Base-by-base conservation (phyloP, 1,140 invertebrate species). In the Hesperophylax magnus region DNA sequence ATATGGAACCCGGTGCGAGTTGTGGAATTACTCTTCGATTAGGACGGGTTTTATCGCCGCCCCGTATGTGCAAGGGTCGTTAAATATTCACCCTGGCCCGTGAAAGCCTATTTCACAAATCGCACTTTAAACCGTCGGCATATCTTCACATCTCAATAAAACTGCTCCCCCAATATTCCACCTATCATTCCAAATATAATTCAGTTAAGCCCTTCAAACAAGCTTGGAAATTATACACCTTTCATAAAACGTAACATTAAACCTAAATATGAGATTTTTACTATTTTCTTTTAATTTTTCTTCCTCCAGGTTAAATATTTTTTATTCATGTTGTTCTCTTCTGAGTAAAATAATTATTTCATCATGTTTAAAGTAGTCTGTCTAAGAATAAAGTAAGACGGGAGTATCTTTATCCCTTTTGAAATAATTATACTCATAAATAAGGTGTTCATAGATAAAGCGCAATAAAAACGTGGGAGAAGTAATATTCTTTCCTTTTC, bases 11-110 rank as follows among this genome's bases (percentile, higher is more conserved):
- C 69, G 47, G 24, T 53, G 69, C 22, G 69, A 72, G 61, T 39
- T 69, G 69, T 74, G 76, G 67, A 78, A 81, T 78, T 78, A 78
- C 60, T 18, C 52, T 78, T 77, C 75, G 76, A 81, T 81, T 81
- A 81, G 80, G 67, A 81, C 20, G 80, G 80, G 60, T 81, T 75
- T 81, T 81, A 81, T 81, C 76, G 76, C 75, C 52, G 27, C 54
- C 24, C 53, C 80, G 67, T 81, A 65, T 81, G 80, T 78, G 74
- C 76, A 77, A 60, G 74, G 75, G 74, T 81, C 75, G 80, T 81
- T 81, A 81, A 78, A 71, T 72, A 78, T 81, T 56, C 54, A 71
- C 60, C 54, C 39, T 17, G n/a, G n/a, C 54, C 17, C 54, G 63
- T 61, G 61, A 76, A 34, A 20, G 27, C 74, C 53, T 60, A 56